These are phyloP conservation scores for Campoletis raptor DNA, from an alignment of 2,888 invertebrate genomes.

Conservation along the genomic window DNA sequence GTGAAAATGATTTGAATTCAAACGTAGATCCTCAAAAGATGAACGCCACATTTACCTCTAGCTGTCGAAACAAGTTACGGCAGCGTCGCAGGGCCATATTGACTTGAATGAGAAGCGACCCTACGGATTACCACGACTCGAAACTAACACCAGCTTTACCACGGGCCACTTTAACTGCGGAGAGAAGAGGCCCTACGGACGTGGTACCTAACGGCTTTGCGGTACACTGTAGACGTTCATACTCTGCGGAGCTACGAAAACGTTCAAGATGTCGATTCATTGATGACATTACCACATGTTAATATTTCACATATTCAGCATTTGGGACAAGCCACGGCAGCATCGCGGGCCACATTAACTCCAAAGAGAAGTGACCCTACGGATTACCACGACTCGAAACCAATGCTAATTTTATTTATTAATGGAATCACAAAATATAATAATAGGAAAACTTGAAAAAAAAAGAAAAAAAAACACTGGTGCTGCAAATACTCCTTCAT, in stretches of 20 bases:
- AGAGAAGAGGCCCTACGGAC: constrained; percentile 3
- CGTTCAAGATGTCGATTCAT: background rate
- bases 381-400: background rate
- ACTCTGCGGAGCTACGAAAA: background rate
- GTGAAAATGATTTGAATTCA: background rate
- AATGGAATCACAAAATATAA: too few relatives aligned
- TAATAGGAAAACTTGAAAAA: too few relatives aligned
- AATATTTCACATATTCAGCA: too few relatives aligned
- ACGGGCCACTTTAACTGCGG: constrained; percentile 7
- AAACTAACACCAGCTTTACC: background rate
- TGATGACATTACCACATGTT: too few relatives aligned
- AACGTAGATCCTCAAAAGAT: background rate
- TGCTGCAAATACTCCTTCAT: too few relatives aligned
- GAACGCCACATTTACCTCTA: background rate
- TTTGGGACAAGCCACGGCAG: background rate
- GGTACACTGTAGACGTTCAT: constrained; percentile 3
- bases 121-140: background rate
- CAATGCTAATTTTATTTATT: too few relatives aligned
- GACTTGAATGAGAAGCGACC: constrained; percentile 2
- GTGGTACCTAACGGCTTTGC: background rate
- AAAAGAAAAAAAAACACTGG: too few relatives aligned
- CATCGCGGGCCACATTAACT: background rate
- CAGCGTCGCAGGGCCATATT: background rate
- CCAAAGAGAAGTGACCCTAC: background rate
- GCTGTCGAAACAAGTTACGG: background rate